Conservation (phyloP, 1,140 invertebrate genomes). For the Galleria mellonella region DNA sequence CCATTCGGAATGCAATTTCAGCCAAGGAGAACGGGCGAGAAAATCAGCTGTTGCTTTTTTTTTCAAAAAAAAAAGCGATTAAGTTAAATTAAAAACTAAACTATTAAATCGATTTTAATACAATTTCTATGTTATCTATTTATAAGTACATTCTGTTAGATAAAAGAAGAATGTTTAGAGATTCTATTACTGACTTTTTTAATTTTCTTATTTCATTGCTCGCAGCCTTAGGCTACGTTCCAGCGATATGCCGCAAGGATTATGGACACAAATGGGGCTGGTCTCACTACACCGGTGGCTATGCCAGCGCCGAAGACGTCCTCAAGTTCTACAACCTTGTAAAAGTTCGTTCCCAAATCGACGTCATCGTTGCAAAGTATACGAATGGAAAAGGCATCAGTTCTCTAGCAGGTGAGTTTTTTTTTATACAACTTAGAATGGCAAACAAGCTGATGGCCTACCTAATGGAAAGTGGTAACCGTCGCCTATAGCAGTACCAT, state of each 20-base stretch:
- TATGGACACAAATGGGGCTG: slow-evolving; percentile 5
- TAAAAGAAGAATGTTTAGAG: too few relatives aligned
- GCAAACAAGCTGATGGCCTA: too few relatives aligned
- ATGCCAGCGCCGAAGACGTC: not conserved
- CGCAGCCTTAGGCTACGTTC: not conserved
- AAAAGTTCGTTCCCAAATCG: not conserved
- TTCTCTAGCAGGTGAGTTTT: not conserved
- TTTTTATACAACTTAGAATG: too few relatives aligned
- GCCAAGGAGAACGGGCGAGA: too few relatives aligned
- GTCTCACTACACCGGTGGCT: not conserved
- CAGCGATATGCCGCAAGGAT: slow-evolving; percentile 1
- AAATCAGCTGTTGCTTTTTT: too few relatives aligned
- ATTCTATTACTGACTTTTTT: too few relatives aligned
- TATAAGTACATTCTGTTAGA: not conserved
- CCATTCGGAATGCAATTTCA: too few relatives aligned
- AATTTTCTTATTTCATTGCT: not conserved
- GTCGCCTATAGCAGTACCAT: too few relatives aligned
- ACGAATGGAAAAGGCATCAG: not conserved
- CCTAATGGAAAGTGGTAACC: too few relatives aligned
- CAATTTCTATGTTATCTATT: not conserved
- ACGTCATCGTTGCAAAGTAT: not conserved
- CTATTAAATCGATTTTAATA: not conserved
- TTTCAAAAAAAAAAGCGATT: too few relatives aligned
- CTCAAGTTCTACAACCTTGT: not conserved
- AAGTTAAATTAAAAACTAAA: too few relatives aligned